Evolutionary conservation across 2,797 vertebrate species (phyloP).

Genomic region (Thripadectes ignobilis): DNA sequence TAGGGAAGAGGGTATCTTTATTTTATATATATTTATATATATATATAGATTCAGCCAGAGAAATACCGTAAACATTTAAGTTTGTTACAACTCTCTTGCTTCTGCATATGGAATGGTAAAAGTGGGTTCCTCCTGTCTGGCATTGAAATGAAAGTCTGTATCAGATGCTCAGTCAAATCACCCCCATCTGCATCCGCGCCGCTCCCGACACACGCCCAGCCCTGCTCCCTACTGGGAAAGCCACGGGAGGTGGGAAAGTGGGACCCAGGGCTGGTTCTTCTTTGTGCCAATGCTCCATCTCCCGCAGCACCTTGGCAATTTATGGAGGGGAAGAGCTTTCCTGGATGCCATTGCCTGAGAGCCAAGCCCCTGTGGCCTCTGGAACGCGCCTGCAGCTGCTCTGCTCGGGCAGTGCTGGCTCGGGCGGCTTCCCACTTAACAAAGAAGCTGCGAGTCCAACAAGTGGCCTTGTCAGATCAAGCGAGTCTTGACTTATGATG

Average conservation of each 20-base stretch:
- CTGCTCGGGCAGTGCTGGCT: not conserved
- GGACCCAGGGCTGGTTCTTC: slow-evolving; percentile 40
- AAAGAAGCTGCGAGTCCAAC: slow-evolving; percentile 67
- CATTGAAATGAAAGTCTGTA: slow-evolving; percentile 15
- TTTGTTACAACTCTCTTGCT: slow-evolving; percentile 50
- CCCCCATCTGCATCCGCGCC: not conserved
- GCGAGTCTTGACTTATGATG: slow-evolving; percentile 69
- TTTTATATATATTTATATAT: not conserved
- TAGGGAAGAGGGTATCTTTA: slow-evolving; percentile 37
- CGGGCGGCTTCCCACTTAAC: slow-evolving; percentile 20
- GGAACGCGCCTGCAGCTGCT: not conserved
- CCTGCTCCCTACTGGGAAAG: slow-evolving; percentile 15
- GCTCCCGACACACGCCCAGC: not conserved
- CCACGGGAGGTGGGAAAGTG: not conserved
- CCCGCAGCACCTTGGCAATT: slow-evolving; percentile 54
- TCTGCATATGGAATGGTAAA: slow-evolving; percentile 32
- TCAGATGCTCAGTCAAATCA: not conserved
- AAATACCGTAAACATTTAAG: slow-evolving; percentile 31
- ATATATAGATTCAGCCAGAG: slow-evolving; percentile 51
- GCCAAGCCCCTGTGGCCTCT: slow-evolving; percentile 32
- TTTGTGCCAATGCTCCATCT: slow-evolving; percentile 19
- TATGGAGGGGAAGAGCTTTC: slow-evolving; percentile 51
- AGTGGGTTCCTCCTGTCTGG: slow-evolving; percentile 61
- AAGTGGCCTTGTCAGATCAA: slow-evolving; percentile 67
- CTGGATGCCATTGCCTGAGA: not conserved